Base-by-base conservation (phyloP, 2,113 vertebrate species). In the Caretta caretta region DNA sequence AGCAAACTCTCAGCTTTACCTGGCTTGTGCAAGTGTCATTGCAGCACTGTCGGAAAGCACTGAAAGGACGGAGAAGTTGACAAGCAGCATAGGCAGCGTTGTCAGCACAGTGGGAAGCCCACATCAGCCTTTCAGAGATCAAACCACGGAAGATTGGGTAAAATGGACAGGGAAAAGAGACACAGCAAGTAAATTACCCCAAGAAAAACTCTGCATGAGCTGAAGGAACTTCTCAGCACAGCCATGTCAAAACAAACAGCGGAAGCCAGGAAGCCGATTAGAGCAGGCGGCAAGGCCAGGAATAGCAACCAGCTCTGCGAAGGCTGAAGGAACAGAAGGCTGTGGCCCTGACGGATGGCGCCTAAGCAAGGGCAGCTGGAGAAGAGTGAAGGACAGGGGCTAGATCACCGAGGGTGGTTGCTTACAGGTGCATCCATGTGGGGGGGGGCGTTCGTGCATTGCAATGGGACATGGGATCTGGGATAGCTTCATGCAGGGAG, bases 41-140 rank as follows among this genome's bases (percentile, higher is more conserved):
- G 1, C 10, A 8, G 59, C 11, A 2, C 75, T 5, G 57, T 46
- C 3, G 2, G 24, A 83, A 88, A 57, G 20, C 14, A 42, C 86
- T 78, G 80, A 86, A 80, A 84, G 76, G 1, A 8, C 12, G 72
- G 90, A 20, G 38, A 48, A 78, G 27, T 53, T 48, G 76, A n/a
- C 84, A 82, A 50, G 80, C 78, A 86, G 25, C 17, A 29, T 2
- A 1, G 72, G 81, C 56, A 84, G 42, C 1, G 38, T 24, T 79
- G 14, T 80, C 90, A 38, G 35, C 95, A 51, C 93, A 62, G 93
- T 78, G 5, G 88, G 91, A 53, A 76, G 49, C 54, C 81, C 62
- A 2, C 87, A 50, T 78, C 85, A 88, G 62, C 72, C 35, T 86
- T 84, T 53, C 62, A 0, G 0, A 83, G 75, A 86, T 87, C 91